Conservation (phyloP, 2,888 invertebrate genomes). For the Sinohyriopsis cumingii region DNA sequence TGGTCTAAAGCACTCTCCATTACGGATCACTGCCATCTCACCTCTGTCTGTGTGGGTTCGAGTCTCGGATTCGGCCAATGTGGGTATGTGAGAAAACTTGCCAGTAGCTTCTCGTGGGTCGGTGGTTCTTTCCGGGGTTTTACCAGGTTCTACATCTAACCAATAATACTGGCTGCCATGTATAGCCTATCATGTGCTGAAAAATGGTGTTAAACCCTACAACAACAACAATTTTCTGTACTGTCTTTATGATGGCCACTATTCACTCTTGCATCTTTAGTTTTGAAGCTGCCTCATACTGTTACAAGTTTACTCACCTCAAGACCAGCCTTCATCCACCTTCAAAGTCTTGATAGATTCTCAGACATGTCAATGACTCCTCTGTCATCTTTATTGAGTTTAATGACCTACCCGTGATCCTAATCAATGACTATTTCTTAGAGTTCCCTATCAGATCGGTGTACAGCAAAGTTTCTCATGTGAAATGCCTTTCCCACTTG, state of each 20-base stretch:
- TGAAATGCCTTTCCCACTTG: not conserved
- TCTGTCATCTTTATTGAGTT: conserved; percentile 1
- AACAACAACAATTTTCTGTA: no score
- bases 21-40: no score
- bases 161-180: no score
- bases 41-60: no score
- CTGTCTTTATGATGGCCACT: conserved; percentile 20
- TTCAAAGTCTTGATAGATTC: conserved; percentile 10
- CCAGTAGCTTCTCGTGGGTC: no score
- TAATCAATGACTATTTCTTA: not conserved
- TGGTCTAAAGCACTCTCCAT: no score
- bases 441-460: not conserved
- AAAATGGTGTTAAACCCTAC: no score
- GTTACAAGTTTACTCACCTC: not conserved
- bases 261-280: not conserved
- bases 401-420: conserved; percentile 1
- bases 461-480: not conserved
- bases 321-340: conserved; percentile 21
- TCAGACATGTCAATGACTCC: conserved; percentile 1
- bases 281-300: conserved; percentile 9
- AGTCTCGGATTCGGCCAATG: no score
- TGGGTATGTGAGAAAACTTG: no score
- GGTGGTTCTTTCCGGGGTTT: no score
- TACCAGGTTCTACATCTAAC: no score
- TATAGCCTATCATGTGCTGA: no score